phyloP scores from a whole-genome alignment of 2,797 vertebrate genomes.

The Lemur catta region DNA sequence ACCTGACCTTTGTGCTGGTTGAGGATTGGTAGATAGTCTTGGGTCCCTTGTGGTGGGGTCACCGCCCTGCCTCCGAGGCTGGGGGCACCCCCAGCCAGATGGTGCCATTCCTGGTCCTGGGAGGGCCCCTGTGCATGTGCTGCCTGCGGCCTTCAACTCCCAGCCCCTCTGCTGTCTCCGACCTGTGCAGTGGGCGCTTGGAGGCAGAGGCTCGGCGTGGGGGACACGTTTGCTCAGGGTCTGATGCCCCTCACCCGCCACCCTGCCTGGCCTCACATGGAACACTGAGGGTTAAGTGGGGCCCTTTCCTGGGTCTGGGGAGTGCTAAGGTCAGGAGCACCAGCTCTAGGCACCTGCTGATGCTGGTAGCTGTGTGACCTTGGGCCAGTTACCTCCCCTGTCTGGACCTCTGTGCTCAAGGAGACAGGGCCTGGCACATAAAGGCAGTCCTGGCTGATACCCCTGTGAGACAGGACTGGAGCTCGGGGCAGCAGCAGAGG shows the following conservation, averaged over 20 bases:
- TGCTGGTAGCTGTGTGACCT: not conserved
- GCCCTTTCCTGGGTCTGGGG: not conserved
- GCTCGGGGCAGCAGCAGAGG: not conserved
- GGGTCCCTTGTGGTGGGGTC: not conserved
- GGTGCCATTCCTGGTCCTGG: not conserved
- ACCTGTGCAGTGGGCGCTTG: not conserved
- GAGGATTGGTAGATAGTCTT: not conserved
- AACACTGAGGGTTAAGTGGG: not conserved
- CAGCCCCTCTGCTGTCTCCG: not conserved
- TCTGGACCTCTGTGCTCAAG: not conserved
- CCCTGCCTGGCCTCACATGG: fast-evolving
- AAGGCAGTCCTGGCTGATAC: not conserved
- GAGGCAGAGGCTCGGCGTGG: not conserved
- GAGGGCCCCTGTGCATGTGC: not conserved
- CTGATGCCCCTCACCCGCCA: not conserved
- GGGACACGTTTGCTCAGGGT: not conserved
- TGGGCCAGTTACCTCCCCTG: not conserved
- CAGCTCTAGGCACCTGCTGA: not conserved
- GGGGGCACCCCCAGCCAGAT: not conserved
- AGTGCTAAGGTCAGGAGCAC: not conserved
- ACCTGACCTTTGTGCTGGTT: not conserved
- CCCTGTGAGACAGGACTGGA: not conserved
- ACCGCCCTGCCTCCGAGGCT: not conserved
- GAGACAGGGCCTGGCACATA: not conserved
- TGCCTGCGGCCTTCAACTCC: not conserved